Conservation (phyloP, 2,113 vertebrate genomes). For the Paracanthobrama guichenoti region DNA sequence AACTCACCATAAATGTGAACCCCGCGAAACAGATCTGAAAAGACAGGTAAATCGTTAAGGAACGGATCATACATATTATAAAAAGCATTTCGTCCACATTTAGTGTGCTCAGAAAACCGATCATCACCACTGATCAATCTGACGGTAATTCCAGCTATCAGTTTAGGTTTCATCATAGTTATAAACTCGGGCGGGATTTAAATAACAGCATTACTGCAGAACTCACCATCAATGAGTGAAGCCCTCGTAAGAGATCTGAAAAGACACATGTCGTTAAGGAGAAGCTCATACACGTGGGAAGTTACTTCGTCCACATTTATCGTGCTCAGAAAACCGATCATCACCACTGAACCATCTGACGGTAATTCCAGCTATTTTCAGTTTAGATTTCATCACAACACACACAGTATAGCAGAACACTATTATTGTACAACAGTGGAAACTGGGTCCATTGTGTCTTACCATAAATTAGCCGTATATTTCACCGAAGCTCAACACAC, state of each 20-base stretch:
- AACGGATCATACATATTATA: background rate
- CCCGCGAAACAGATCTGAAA: background rate
- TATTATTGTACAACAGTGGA: background rate
- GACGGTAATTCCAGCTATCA: constrained; percentile 87
- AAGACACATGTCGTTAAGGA: background rate
- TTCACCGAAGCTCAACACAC: background rate
- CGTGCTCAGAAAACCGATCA: constrained; percentile 76
- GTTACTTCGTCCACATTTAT: background rate
- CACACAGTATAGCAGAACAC: background rate
- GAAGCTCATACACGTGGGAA: background rate
- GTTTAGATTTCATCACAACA: constrained; percentile 54
- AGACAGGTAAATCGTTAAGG: background rate
- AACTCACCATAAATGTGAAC: no score
- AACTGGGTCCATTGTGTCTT: background rate
- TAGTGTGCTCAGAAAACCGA: constrained; percentile 75
- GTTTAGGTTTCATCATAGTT: constrained; percentile 58
- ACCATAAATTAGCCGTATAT: background rate
- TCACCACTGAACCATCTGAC: constrained; percentile 85
- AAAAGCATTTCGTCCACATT: no score
- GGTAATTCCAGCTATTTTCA: constrained; percentile 83
- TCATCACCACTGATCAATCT: constrained; percentile 82
- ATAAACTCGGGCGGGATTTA: background rate
- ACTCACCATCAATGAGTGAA: background rate
- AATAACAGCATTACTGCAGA: background rate
- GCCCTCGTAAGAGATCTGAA: background rate